Percentiles rank a stretch among this genome's conserved stretches.
These are phyloP conservation scores for Odiellus spinosus DNA, from an alignment of 2,888 invertebrate species.

Conservation along the genomic window DNA sequence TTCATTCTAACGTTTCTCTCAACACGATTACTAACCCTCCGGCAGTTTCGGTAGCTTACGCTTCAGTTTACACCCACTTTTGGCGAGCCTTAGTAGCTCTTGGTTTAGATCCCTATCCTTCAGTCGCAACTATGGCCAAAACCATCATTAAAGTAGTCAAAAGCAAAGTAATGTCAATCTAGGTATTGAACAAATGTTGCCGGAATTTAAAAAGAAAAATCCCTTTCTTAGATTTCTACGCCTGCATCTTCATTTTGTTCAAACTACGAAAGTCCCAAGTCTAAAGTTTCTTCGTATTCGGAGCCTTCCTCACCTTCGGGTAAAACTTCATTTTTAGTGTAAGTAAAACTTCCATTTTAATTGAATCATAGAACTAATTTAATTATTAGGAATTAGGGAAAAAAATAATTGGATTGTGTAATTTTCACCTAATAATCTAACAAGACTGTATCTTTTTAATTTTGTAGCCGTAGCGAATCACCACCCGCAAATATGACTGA, in stretches of 20 bases:
- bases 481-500: conserved; percentile 15
- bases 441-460: too few relatives aligned
- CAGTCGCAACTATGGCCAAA: conserved; percentile 59
- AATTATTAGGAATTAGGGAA: too few relatives aligned
- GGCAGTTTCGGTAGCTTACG: conserved; percentile 8
- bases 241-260: too few relatives aligned
- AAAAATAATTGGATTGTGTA: too few relatives aligned
- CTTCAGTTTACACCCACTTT: conserved; percentile 58
- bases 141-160: conserved; percentile 61
- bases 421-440: too few relatives aligned
- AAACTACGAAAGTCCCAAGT: too few relatives aligned
- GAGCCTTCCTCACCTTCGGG: conserved; percentile 41
- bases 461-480: conserved; percentile 19
- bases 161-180: conserved; percentile 49
- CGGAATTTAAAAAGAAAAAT: too few relatives aligned
- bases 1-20: conserved; percentile 53
- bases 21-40: conserved; percentile 35
- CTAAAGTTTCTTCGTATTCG: conserved; percentile 16
- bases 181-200: conserved; percentile 2
- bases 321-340: conserved; percentile 38
- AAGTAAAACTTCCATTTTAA: conserved; percentile 12
- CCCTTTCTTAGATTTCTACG: too few relatives aligned
- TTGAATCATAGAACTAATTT: background rate
- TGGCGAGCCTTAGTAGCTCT: conserved; percentile 67
- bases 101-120: conserved; percentile 72